Base-by-base conservation (phyloP, 2,797 vertebrate genomes). In the Thunnus albacares region DNA sequence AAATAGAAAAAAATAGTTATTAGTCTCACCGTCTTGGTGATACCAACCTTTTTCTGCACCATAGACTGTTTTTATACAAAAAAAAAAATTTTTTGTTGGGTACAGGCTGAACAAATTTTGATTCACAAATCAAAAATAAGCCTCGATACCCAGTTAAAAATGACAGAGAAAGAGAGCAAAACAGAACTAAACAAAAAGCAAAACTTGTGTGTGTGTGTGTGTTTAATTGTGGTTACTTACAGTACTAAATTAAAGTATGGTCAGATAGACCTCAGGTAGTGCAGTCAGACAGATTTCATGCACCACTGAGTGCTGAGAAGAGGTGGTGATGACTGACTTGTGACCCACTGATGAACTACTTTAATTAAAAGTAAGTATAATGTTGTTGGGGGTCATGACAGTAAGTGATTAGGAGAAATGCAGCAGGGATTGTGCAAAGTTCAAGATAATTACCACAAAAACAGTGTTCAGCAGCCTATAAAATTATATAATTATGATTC, bases 281-380 rank as follows among this genome's bases (percentile, higher is more conserved):
- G 14, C 14, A 13, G 38, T 65, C 77, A 61, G 53, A 30, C 43
- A 35, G 56, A 69, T 75, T 75, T 47, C 33, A 47, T 62, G 28
- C 28, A 2, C 51, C 11, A 61, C 58, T 68, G 79, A 59, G 7
- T 57, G 45, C 60, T 51, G 45, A 24, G 24, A 24, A 74, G 47
- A 67, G 20, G 52, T 73, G 52, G 22, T 17, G 66, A 65, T 14
- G n/a, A 41, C 55, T 0, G 9, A 57, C 63, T 6, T 59, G 51
- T 80, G 72, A 68, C 62, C 41, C n/a, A 30, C 33, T 22, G 67
- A 52, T 70, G 81, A 81, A 81, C 71, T 56, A 55, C 62, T 84
- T 76, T 35, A 53, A 55, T 61, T 17, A 62, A 60, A 45, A 13
- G 28, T 30, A 2, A 20, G 24, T 15, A 28, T 45, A 24, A 55